Conservation (phyloP, 2,888 invertebrate species). For the Plebejus melissa region DNA sequence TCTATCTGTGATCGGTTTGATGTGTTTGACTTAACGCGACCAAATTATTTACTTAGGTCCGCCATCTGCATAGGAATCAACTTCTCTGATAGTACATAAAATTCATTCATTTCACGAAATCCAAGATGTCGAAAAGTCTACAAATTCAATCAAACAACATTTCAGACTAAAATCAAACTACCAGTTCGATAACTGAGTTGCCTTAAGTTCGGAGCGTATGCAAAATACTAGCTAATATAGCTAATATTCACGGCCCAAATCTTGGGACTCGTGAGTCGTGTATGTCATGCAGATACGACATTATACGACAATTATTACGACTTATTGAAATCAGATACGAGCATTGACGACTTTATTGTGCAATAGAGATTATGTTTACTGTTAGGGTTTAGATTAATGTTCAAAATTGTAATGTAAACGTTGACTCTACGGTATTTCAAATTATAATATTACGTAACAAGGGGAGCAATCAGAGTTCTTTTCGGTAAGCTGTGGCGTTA, state of each 20-base stretch:
- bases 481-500: no score
- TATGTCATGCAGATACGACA: slow-evolving; percentile 8
- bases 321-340: neutral
- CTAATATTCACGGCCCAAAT: slow-evolving; percentile 18
- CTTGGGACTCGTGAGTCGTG: slow-evolving; percentile 2
- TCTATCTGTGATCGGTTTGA: no score
- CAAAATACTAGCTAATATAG: no score
- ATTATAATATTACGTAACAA: no score
- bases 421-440: no score
- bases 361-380: neutral
- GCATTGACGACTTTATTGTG: neutral
- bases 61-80: no score
- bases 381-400: neutral
- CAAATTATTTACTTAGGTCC: no score
- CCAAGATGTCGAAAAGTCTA: neutral
- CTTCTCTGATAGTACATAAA: no score
- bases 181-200: slow-evolving; percentile 15
- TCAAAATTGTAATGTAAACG: neutral
- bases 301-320: slow-evolving; percentile 2
- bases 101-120: neutral
- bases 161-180: slow-evolving; percentile 12
- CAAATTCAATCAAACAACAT: slow-evolving; percentile 14
- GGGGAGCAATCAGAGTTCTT: no score
- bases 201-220: slow-evolving; percentile 20
- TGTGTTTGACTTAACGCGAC: no score